Evolutionary conservation across 2,888 invertebrate genomes (phyloP).

Genomic region (Lutraria lutraria): DNA sequence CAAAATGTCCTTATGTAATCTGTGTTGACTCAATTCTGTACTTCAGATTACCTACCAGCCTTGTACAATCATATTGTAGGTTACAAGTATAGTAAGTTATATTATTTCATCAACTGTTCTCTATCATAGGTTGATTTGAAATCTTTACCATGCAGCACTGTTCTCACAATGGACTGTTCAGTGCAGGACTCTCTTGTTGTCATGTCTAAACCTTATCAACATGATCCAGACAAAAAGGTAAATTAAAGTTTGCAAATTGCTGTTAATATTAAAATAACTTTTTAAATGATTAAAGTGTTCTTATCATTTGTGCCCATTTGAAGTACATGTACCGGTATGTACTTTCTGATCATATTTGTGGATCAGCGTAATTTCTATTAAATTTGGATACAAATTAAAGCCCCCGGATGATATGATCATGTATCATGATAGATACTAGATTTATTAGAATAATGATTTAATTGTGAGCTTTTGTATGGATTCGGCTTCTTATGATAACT

Average conservation of each 20-base stretch:
- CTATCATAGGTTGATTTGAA: conserved; percentile 46
- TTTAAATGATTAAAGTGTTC: neutral
- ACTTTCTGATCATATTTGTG: neutral
- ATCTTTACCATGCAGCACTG: conserved; percentile 61
- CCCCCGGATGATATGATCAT: too few relatives aligned
- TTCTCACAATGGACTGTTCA: conserved; percentile 75
- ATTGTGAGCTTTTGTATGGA: too few relatives aligned
- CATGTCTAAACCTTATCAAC: conserved; percentile 52
- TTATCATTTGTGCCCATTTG: neutral
- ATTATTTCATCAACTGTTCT: too few relatives aligned
- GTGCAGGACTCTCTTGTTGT: conserved; percentile 54
- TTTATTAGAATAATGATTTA: too few relatives aligned
- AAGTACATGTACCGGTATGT: neutral
- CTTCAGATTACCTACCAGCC: too few relatives aligned
- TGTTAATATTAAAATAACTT: neutral
- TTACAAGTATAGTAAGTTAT: too few relatives aligned
- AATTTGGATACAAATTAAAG: neutral
- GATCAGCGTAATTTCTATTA: neutral
- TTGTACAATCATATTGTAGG: too few relatives aligned
- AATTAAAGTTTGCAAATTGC: neutral
- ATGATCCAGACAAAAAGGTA: conserved; percentile 59
- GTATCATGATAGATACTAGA: too few relatives aligned
- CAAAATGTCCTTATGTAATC: too few relatives aligned
- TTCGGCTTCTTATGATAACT: too few relatives aligned
- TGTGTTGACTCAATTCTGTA: too few relatives aligned